Conservation (phyloP, 2,797 vertebrate species). For the Gallirallus australis region DNA sequence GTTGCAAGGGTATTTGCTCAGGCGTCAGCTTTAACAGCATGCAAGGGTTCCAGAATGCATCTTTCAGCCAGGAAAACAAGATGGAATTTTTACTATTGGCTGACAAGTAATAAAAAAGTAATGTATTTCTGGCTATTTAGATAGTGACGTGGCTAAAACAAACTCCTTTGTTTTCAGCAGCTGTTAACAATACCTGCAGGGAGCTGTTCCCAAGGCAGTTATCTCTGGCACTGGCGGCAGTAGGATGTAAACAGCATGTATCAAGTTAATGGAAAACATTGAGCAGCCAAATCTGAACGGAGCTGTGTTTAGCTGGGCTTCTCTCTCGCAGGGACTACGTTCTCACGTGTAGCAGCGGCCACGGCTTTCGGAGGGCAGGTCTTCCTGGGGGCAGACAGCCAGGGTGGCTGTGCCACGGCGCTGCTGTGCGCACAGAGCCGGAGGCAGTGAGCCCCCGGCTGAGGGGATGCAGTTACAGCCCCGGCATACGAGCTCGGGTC, state of each 20-base stretch:
- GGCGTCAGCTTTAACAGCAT: background rate
- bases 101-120: background rate
- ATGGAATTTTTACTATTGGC: background rate
- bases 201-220: conserved; percentile 65
- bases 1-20: background rate
- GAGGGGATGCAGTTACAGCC: background rate
- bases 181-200: conserved; percentile 60
- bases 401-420: background rate
- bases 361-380: background rate
- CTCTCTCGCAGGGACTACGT: background rate
- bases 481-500: rapidly evolving
- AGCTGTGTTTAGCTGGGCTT: background rate
- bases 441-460: rapidly evolving
- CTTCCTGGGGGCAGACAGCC: rapidly evolving
- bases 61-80: background rate
- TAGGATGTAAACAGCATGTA: conserved; percentile 57
- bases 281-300: conserved; percentile 30
- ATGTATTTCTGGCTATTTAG: conserved; percentile 48
- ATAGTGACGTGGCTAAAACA: conserved; percentile 55
- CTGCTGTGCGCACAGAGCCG: rapidly evolving
- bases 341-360: background rate
- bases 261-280: conserved; percentile 60
- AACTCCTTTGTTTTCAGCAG: conserved; percentile 63
- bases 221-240: conserved; percentile 36
- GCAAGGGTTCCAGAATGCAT: background rate